These are phyloP conservation scores for Brachypodius melanocephalos DNA, from an alignment of 2,113 vertebrate genomes.

Conservation along the genomic window DNA sequence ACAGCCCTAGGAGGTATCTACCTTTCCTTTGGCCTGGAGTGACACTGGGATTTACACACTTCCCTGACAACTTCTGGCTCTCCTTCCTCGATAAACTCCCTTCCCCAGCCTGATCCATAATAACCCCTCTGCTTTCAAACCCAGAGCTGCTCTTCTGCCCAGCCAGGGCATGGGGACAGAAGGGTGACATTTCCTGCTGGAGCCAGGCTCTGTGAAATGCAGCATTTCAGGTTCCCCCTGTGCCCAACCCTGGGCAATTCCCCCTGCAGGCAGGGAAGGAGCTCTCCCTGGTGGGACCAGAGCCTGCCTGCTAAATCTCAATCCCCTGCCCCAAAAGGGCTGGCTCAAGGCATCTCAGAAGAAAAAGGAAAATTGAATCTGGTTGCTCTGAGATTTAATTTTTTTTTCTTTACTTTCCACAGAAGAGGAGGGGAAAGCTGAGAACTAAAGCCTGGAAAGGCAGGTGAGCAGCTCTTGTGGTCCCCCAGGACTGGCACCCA, in stretches of 20 bases:
- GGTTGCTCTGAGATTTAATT: neutral
- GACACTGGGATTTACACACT: neutral
- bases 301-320: neutral
- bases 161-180: fast-evolving
- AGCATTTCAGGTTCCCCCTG: neutral
- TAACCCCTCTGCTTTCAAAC: neutral
- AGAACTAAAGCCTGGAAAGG: neutral
- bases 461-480: neutral
- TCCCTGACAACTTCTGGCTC: neutral
- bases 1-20: neutral
- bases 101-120: neutral
- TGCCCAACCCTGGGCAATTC: neutral
- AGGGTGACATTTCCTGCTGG: neutral
- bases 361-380: neutral
- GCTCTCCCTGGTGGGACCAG: neutral
- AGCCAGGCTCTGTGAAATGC: neutral
- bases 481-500: neutral
- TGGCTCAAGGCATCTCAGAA: neutral
- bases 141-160: neutral
- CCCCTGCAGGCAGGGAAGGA: neutral
- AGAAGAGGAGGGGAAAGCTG: neutral
- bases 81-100: neutral
- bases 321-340: neutral
- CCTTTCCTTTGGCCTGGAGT: neutral
- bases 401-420: neutral